Base-by-base conservation (phyloP, 2,113 vertebrate genomes). In the Dicrurus megarhynchus region DNA sequence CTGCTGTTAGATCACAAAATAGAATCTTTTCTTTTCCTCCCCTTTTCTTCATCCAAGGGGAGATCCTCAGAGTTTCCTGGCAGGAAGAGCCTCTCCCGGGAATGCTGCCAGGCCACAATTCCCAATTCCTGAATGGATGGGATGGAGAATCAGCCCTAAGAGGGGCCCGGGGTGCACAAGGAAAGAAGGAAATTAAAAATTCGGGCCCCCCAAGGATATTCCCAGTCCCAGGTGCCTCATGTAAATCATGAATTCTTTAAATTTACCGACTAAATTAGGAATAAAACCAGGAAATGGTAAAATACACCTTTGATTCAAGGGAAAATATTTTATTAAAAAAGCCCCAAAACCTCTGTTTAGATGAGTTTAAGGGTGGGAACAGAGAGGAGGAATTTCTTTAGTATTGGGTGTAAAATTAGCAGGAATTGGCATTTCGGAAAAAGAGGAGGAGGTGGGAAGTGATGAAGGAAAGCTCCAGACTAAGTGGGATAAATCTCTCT, bases 161-260 rank as follows among this genome's bases (percentile, higher is more conserved):
- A 60, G n/a, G 8, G 21, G 22, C 16, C 55, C 8, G 24, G 55
- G 5, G 24, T 17, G n/a, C 19, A 3, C 32, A 49, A 3, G 4
- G 2, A 69, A 71, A 64, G 50, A 35, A 82, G 65, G 46, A 65
- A 57, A 57, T 32, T 5, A 27, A 76, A n/a, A 65, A 47, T 75
- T 3, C 8, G 6, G 13, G 30, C 11, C 5, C 49, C 35, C 15
- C 11, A 16, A 0, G 0, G 59, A 60, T n/a, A 35, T 50, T 75
- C 68, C 60, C 52, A 65, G 46, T 55, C 33, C 30, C 79, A 52
- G 18, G 16, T 24, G 39, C n/a, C n/a, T 52, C 30, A 10, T 8
- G 17, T 3, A 30, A 84, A 73, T 11, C 14, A 47, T 5, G 5
- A 49, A 30, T 46, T 7, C 4, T 26, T 35, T 42, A 7, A 27